Evolutionary conservation across 2,113 vertebrate species (phyloP).

Genomic region (Pelmatolapia mariae): DNA sequence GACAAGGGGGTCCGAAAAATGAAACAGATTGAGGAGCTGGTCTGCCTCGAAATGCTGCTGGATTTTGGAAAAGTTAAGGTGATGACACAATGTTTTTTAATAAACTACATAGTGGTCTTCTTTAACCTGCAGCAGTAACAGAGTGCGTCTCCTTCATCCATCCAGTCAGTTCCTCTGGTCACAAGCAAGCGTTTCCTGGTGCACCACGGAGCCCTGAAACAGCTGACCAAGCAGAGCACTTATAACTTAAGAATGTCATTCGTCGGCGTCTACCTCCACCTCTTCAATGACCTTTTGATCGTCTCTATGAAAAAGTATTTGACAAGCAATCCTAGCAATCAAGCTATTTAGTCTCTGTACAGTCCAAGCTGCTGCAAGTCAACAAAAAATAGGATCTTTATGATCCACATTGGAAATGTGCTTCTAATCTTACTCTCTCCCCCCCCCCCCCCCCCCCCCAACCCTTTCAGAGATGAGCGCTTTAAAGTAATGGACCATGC

Average conservation of each 20-base stretch:
- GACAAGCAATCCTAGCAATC: neutral
- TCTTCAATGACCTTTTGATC: slow-evolving; percentile 73
- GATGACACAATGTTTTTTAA: neutral
- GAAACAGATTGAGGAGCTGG: slow-evolving; percentile 74
- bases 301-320: slow-evolving; percentile 64
- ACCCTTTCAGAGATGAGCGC: slow-evolving; percentile 45
- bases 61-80: slow-evolving; percentile 75
- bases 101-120: neutral
- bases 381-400: neutral
- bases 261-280: slow-evolving; percentile 59
- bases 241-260: slow-evolving; percentile 27
- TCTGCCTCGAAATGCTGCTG: slow-evolving; percentile 67
- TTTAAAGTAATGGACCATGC: slow-evolving; percentile 71
- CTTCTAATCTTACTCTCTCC: neutral
- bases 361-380: neutral
- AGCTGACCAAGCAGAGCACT: slow-evolving; percentile 36
- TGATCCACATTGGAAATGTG: neutral
- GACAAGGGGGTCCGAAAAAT: slow-evolving; percentile 60
- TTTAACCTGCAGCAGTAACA: neutral
- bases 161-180: slow-evolving; percentile 69
- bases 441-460: rapidly evolving
- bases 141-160: neutral
- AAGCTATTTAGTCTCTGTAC: neutral
- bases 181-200: slow-evolving; percentile 67
- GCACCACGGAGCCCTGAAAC: slow-evolving; percentile 63